A percentile compares a stretch with the other conserved stretches of the same genome.
phyloP scores from a whole-genome alignment of 2,888 invertebrate genomes.

The Stegophylla sp. region DNA sequence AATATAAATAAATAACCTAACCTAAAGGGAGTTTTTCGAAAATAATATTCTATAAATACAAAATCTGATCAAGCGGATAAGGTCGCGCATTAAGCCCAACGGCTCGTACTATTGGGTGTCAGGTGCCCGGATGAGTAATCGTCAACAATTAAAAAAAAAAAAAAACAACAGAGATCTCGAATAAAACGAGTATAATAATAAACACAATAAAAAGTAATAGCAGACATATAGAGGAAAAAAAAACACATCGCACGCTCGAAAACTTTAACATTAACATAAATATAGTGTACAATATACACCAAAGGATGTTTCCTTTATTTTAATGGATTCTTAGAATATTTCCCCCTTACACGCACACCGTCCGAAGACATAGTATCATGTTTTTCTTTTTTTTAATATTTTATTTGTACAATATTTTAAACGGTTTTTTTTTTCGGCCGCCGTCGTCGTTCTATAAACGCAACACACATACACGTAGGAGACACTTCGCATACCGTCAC shows the following conservation, averaged over 20 bases:
- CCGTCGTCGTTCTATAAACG: no score
- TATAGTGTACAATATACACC: slow-evolving; percentile 16
- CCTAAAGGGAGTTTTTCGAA: not conserved
- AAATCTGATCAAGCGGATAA: slow-evolving; percentile 14
- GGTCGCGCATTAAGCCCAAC: not conserved
- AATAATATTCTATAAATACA: slow-evolving; percentile 17
- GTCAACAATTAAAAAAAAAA: slow-evolving; percentile 30
- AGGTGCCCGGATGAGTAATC: slow-evolving; percentile 18
- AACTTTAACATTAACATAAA: slow-evolving; percentile 20
- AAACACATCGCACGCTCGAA: not conserved
- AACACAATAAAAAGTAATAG: slow-evolving; percentile 46
- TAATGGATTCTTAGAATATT: slow-evolving; percentile 45
- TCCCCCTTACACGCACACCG: not conserved
- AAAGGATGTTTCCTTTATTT: slow-evolving; percentile 5
- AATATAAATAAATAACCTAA: no score
- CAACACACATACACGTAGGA: not conserved
- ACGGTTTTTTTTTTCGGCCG: not conserved
- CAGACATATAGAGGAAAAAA: not conserved
- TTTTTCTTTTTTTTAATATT: slow-evolving; percentile 21
- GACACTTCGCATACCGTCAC: not conserved
- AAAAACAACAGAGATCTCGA: slow-evolving; percentile 8
- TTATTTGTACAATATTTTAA: not conserved
- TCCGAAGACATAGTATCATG: slow-evolving; percentile 19
- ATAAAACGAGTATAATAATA: slow-evolving; percentile 9
- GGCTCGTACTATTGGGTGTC: slow-evolving; percentile 31